These are phyloP conservation scores for Beaufortia kweichowensis DNA, from an alignment of 2,113 vertebrate genomes.

Conservation along the genomic window DNA sequence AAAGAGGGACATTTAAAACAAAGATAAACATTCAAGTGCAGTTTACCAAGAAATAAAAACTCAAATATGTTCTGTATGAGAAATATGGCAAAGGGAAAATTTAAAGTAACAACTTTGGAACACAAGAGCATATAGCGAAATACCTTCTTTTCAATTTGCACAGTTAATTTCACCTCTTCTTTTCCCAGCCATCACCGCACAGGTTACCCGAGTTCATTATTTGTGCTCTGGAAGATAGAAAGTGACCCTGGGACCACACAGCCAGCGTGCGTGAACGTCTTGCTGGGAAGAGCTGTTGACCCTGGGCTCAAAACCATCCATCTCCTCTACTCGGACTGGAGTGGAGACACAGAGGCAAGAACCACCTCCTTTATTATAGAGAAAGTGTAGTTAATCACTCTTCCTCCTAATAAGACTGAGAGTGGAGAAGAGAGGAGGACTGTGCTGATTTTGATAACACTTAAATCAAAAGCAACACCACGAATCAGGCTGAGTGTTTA, in stretches of 20 bases:
- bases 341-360: not conserved
- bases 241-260: conserved; percentile 17
- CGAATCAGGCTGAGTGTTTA: conserved; percentile 18
- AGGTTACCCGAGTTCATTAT: conserved; percentile 41
- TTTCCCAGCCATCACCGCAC: conserved; percentile 4
- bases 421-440: not conserved
- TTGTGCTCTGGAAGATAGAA: conserved; percentile 32
- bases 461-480: conserved; percentile 22
- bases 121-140: not conserved
- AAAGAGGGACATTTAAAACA: no score
- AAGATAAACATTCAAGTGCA: no score
- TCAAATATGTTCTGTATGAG: no score
- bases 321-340: conserved; percentile 29
- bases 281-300: conserved; percentile 33
- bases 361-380: conserved; percentile 10
- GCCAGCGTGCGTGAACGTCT: not conserved
- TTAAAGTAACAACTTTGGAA: no score
- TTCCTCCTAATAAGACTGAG: not conserved
- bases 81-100: no score
- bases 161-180: conserved; percentile 2
- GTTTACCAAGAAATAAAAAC: no score
- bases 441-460: conserved; percentile 29
- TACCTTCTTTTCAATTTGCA: not conserved
- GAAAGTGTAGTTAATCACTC: conserved; percentile 1
- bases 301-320: conserved; percentile 33